phyloP scores from a whole-genome alignment of 1,140 invertebrate species.

The Musca domestica region DNA sequence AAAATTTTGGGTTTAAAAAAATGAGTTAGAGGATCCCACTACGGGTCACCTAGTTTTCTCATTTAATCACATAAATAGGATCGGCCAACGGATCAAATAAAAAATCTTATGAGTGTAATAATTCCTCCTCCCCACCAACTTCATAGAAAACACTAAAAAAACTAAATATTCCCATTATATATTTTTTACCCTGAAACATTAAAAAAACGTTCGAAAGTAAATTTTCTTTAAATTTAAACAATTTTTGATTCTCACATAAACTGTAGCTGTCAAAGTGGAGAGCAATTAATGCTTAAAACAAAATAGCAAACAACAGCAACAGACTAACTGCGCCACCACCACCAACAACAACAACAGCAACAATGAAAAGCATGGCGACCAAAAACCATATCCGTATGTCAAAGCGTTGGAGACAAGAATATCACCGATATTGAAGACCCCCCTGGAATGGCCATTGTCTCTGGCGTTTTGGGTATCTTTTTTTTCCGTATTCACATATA shows the following conservation, averaged over 20 bases:
- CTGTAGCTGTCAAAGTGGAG: constrained; percentile 34
- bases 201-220: too few relatives aligned
- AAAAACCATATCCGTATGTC: constrained; percentile 21
- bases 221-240: not conserved
- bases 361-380: not conserved
- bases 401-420: constrained; percentile 20
- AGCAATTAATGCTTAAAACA: constrained; percentile 42
- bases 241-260: constrained; percentile 20
- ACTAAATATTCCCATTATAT: too few relatives aligned
- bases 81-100: too few relatives aligned
- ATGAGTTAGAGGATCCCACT: too few relatives aligned
- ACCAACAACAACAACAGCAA: not conserved
- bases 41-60: too few relatives aligned
- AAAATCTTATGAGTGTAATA: too few relatives aligned
- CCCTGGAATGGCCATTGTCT: not conserved
- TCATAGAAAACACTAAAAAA: too few relatives aligned
- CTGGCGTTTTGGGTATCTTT: constrained; percentile 11
- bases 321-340: not conserved
- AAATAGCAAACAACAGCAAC: constrained; percentile 10
- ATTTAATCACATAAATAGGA: too few relatives aligned
- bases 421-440: constrained; percentile 14
- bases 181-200: too few relatives aligned
- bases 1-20: too few relatives aligned
- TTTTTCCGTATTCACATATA: too few relatives aligned
- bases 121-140: too few relatives aligned